Conservation (phyloP, 2,888 invertebrate species). For the Synanthedon myopaeformis region DNA sequence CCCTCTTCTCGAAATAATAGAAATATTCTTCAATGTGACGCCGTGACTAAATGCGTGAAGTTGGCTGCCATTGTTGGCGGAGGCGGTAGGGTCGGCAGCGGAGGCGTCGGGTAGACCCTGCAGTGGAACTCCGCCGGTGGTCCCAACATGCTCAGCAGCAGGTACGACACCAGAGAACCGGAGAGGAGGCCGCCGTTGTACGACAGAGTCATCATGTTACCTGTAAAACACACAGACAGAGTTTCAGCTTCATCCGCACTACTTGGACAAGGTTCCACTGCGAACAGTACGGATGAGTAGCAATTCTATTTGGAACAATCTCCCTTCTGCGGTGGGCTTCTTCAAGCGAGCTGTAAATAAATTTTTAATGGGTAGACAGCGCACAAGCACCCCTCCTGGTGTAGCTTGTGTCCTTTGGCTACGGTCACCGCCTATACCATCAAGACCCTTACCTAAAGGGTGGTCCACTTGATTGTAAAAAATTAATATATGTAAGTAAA, state of each 20-base stretch:
- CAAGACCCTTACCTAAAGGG: too few relatives aligned
- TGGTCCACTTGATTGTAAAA: too few relatives aligned
- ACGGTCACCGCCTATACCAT: too few relatives aligned
- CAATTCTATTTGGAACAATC: too few relatives aligned
- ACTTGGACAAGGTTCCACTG: too few relatives aligned
- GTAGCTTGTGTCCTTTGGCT: background rate
- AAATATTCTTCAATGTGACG: conserved; percentile 1
- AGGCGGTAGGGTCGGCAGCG: conserved; percentile 37
- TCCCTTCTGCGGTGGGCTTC: too few relatives aligned
- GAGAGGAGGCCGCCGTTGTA: conserved; percentile 89
- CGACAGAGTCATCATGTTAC: conserved; percentile 93
- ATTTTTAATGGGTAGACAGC: too few relatives aligned
- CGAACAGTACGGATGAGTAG: too few relatives aligned
- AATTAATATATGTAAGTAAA: background rate
- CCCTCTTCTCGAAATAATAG: too few relatives aligned
- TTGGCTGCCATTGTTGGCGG: conserved; percentile 21
- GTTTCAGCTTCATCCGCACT: background rate
- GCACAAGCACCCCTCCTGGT: too few relatives aligned
- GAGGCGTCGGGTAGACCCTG: conserved; percentile 52
- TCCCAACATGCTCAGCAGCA: conserved; percentile 76
- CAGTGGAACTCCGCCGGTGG: conserved; percentile 62
- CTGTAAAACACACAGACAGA: conserved; percentile 45
- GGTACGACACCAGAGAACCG: conserved; percentile 86
- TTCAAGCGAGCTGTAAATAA: too few relatives aligned
- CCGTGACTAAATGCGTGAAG: conserved; percentile 14